Base-by-base conservation (phyloP, 2,113 vertebrate species). In the Dendropsophus ebraccatus region DNA sequence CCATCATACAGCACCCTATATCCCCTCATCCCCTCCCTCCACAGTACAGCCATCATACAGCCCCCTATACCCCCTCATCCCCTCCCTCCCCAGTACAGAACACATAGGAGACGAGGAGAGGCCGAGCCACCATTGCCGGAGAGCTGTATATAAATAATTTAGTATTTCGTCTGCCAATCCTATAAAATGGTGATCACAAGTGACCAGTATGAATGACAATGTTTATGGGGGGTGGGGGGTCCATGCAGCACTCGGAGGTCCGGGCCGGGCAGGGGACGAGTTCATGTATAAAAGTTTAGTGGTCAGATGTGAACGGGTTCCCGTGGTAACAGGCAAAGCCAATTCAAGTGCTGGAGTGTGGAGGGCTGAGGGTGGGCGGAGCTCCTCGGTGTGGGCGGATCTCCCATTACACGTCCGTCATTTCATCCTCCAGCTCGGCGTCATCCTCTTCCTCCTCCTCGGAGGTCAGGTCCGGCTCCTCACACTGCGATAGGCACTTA, bases 381-480 rank as follows among this genome's bases (percentile, higher is more conserved):
- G 65, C 16, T 41, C 13, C 25, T 4, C 0, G 49, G 28, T 32
- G 72, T 28, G 4, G 23, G 37, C 49, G 25, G 82, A n/a, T n/a
- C 25, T 12, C 0, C 2, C 75, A 77, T 97, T 94, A 99, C 91
- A 99, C 97, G 0, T 99, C 97, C 0, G 98, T 99, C 97, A 99
- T 99, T 92, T 99, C 98, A 35, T 99, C 98, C 90, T 98, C 98
- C 89, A 98, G 93, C 62, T 99, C 97, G 0, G 97, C 97, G 1
- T 96, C 96, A 32, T 99, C 94, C 67, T 95, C 95, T 9, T 97
- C 96, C 32, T 99, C 97, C 25, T 99, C 98, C 0, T 99, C 98
- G 0, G 98, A 99, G 4, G 98, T 99, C 90, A 97, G 81, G 0
- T 97, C 97, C 0, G 94, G 93, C 4, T 99, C 97, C 0, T 96